Conservation (phyloP, 1,140 invertebrate species). For the Pseudomyrmex pallidus region DNA sequence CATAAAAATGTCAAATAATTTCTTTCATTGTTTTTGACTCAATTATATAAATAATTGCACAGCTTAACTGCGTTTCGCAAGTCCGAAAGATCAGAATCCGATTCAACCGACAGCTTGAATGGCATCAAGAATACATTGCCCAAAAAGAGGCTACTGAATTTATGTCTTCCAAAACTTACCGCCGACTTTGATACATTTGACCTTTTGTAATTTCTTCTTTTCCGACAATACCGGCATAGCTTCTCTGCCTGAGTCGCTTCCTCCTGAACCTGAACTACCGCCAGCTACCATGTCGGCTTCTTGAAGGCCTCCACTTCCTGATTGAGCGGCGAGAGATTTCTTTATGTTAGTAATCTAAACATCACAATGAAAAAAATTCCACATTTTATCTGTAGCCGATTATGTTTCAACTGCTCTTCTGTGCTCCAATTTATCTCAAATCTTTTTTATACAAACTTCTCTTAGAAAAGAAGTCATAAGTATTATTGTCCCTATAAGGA, state of each 20-base stretch:
- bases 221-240: slow-evolving; percentile 79
- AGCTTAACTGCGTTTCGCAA: slow-evolving; percentile 9
- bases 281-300: slow-evolving; percentile 81
- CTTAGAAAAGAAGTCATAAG: no score
- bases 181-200: slow-evolving; percentile 82
- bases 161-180: slow-evolving; percentile 84
- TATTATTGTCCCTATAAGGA: no score
- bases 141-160: slow-evolving; percentile 61
- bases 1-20: slow-evolving; percentile 18
- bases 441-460: no score
- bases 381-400: no score
- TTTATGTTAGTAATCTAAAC: slow-evolving; percentile 81
- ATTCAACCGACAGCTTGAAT: slow-evolving; percentile 28
- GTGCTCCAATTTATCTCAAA: no score
- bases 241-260: slow-evolving; percentile 81
- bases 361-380: not conserved
- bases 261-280: slow-evolving; percentile 79
- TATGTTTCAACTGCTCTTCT: no score
- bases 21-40: slow-evolving; percentile 12
- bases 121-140: slow-evolving; percentile 38
- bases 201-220: slow-evolving; percentile 83
- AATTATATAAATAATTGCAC: not conserved
- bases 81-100: slow-evolving; percentile 5
- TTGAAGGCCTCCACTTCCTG: slow-evolving; percentile 79
- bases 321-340: slow-evolving; percentile 79